A percentile compares a stretch with the other conserved stretches of the same genome.
Conservation (phyloP, 2,113 vertebrate genomes). For the Bettongia penicillata region DNA sequence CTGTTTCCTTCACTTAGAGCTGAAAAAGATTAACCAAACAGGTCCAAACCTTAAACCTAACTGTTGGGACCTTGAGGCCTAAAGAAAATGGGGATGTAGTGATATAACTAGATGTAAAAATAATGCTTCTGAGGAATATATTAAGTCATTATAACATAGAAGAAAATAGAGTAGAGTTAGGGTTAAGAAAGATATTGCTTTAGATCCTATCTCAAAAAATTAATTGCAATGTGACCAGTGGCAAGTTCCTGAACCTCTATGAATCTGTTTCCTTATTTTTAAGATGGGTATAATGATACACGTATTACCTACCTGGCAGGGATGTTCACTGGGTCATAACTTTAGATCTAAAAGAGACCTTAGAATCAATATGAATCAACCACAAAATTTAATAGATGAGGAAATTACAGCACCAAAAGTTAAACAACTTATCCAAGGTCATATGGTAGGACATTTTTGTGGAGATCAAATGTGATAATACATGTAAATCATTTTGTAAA, state of each 20-base stretch:
- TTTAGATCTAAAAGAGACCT: not conserved
- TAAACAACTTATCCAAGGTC: not conserved
- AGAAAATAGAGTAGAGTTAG: not conserved
- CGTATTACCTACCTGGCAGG: not conserved
- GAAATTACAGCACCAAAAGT: not conserved
- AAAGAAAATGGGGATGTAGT: not conserved
- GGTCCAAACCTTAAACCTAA: not conserved
- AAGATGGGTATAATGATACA: not conserved
- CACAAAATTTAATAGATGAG: not conserved
- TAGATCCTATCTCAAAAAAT: not conserved
- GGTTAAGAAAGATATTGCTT: not conserved
- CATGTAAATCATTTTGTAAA: not conserved
- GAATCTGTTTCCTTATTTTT: not conserved
- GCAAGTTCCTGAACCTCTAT: not conserved
- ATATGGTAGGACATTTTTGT: not conserved
- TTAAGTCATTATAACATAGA: not conserved
- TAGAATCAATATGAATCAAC: not conserved
- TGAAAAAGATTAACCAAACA: not conserved
- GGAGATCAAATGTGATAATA: not conserved
- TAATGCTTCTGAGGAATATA: not conserved
- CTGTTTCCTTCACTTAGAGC: not conserved
- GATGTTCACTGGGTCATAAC: not conserved
- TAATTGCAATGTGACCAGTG: not conserved
- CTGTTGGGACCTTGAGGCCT: not conserved
- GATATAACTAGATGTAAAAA: not conserved